phyloP scores from a whole-genome alignment of 1,140 invertebrate species.

The Drosophila erecta region DNA sequence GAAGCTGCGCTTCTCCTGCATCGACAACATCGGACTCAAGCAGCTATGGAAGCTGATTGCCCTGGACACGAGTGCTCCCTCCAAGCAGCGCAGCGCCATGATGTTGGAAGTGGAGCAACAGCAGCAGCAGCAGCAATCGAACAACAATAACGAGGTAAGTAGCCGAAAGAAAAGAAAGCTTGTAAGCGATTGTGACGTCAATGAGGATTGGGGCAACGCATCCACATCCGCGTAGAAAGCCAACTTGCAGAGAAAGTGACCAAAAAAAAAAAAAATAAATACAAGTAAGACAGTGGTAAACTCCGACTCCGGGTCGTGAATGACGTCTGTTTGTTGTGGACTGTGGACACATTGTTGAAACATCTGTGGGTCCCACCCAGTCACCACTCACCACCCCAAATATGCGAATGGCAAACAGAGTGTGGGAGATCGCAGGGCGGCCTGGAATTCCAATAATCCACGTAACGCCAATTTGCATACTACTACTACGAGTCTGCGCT shows the following conservation, averaged over 20 bases:
- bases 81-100: conserved; percentile 36
- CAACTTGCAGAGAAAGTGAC: conserved; percentile 70
- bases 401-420: conserved; percentile 62
- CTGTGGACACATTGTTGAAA: conserved; percentile 68
- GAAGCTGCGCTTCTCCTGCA: conserved; percentile 81
- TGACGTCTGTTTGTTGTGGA: conserved; percentile 54
- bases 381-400: conserved; percentile 28
- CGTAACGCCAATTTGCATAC: conserved; percentile 78
- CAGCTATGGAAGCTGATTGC: conserved; percentile 83
- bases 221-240: conserved; percentile 77
- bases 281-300: conserved; percentile 13
- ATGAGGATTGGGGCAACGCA: conserved; percentile 53
- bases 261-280: conserved; percentile 22
- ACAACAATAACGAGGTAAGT: conserved; percentile 73
- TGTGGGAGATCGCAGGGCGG: conserved; percentile 25
- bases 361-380: conserved; percentile 58
- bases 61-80: conserved; percentile 68
- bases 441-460: conserved; percentile 70
- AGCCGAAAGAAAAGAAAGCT: conserved; percentile 60
- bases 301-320: conserved; percentile 22
- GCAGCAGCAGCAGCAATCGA: conserved; percentile 48
- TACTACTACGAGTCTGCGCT: conserved; percentile 43
- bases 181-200: conserved; percentile 64
- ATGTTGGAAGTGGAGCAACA: conserved; percentile 51
- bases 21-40: conserved; percentile 81